phyloP scores from a whole-genome alignment of 2,797 vertebrate species.

The Zenarchopterus dispar region DNA sequence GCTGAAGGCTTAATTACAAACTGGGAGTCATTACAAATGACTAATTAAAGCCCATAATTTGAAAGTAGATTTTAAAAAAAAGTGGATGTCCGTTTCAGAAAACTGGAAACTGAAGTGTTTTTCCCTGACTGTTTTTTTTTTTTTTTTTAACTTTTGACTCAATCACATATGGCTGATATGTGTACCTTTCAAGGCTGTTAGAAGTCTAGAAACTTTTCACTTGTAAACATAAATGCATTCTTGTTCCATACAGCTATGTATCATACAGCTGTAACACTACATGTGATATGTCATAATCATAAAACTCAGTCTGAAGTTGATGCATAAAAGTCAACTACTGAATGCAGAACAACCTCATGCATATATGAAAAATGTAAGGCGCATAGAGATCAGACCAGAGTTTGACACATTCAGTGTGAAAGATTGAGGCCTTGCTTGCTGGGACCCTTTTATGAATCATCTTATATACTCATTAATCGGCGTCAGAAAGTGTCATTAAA shows the following conservation, averaged over 20 bases:
- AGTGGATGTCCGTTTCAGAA: too few species aligned
- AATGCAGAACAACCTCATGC: conserved; percentile 23
- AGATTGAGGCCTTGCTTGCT: conserved; percentile 64
- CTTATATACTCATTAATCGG: conserved; percentile 58
- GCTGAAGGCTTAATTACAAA: neutral
- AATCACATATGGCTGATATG: too few species aligned
- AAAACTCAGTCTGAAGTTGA: conserved; percentile 28
- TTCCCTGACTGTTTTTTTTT: too few species aligned
- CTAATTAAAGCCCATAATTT: neutral
- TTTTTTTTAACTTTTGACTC: too few species aligned
- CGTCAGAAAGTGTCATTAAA: conserved; percentile 65
- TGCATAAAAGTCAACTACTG: conserved; percentile 27
- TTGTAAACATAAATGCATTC: too few species aligned
- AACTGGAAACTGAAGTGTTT: too few species aligned
- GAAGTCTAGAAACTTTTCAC: too few species aligned
- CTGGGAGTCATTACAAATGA: neutral
- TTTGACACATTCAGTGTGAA: conserved; percentile 50
- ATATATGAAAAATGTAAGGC: conserved; percentile 28
- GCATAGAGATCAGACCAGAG: conserved; percentile 51
- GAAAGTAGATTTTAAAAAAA: too few species aligned
- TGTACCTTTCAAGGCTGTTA: too few species aligned
- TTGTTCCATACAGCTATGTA: too few species aligned
- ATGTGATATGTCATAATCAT: neutral
- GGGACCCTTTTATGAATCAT: conserved; percentile 48
- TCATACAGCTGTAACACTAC: neutral